A percentile compares a stretch with the other conserved stretches of the same genome.
phyloP scores from a whole-genome alignment of 92 coral and sea anemone species.

The Zoanthus solanderi region DNA sequence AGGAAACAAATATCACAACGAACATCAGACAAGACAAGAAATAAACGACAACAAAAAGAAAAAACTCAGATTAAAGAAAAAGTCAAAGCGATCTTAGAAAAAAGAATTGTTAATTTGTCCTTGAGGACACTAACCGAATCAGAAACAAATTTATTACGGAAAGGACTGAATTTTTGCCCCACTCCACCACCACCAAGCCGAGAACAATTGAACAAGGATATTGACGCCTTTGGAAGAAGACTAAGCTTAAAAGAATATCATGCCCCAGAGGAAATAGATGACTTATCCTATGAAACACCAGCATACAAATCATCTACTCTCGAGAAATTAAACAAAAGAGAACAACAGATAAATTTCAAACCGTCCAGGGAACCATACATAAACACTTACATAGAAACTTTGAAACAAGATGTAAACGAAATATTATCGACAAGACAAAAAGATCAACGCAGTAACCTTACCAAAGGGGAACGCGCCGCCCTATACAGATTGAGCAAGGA shows the following conservation, averaged over 20 bases:
- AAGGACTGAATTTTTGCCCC: neutral
- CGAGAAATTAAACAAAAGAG: neutral
- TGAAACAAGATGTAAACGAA: neutral
- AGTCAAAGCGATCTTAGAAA: neutral
- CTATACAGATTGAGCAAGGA: conserved; percentile 15
- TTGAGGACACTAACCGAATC: neutral
- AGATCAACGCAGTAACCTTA: conserved; percentile 9
- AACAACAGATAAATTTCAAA: conserved; percentile 28
- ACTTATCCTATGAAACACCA: neutral
- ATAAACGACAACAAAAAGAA: neutral
- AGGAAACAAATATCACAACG: neutral
- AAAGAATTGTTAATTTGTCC: neutral
- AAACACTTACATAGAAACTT: conserved; percentile 45
- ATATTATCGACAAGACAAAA: neutral
- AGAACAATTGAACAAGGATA: conserved; percentile 14
- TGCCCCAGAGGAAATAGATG: conserved; percentile 14
- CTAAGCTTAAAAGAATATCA: neutral
- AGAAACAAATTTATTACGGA: neutral
- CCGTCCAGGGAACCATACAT: conserved; percentile 52
- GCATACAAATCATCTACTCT: neutral
- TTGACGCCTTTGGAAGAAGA: neutral
- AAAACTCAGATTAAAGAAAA: too few species aligned
- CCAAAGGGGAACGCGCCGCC: conserved; percentile 8
- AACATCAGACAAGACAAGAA: neutral
- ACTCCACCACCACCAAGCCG: conserved; percentile 8